Conservation (phyloP, 2,113 vertebrate genomes). For the Thymallus thymallus region DNA sequence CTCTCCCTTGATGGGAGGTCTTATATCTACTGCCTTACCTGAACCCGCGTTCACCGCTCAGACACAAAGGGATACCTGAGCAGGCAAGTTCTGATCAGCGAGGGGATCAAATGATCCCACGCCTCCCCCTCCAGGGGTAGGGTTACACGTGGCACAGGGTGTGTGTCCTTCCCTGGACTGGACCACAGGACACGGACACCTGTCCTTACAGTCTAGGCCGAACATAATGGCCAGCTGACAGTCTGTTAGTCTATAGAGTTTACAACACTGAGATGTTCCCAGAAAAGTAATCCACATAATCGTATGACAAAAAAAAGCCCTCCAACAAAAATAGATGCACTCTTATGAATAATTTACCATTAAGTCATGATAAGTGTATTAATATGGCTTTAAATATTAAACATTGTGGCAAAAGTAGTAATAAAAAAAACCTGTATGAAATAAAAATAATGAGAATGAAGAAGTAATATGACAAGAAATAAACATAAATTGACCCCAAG, state of each 20-base stretch:
- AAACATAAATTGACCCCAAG: neutral
- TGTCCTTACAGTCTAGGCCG: neutral
- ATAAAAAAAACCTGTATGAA: too few relatives aligned
- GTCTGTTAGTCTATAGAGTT: neutral
- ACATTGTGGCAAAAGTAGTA: too few relatives aligned
- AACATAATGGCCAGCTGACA: neutral
- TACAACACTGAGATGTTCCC: too few relatives aligned
- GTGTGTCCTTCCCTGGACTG: neutral
- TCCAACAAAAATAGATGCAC: too few relatives aligned
- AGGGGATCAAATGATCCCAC: conserved; percentile 62
- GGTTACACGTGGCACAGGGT: conserved; percentile 46
- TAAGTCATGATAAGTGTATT: too few relatives aligned
- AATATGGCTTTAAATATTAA: too few relatives aligned
- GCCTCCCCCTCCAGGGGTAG: conserved; percentile 45
- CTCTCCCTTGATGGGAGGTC: neutral
- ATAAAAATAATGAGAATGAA: too few relatives aligned
- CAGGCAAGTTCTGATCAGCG: conserved; percentile 34
- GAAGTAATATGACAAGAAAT: neutral
- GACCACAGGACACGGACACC: neutral
- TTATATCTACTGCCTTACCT: neutral
- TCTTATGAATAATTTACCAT: too few relatives aligned
- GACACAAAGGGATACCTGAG: conserved; percentile 67
- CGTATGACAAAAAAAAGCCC: too few relatives aligned
- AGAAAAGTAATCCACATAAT: too few relatives aligned
- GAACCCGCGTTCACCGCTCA: neutral